These are phyloP conservation scores for Dryobotodes eremita DNA, from an alignment of 2,888 invertebrate genomes.

Conservation along the genomic window DNA sequence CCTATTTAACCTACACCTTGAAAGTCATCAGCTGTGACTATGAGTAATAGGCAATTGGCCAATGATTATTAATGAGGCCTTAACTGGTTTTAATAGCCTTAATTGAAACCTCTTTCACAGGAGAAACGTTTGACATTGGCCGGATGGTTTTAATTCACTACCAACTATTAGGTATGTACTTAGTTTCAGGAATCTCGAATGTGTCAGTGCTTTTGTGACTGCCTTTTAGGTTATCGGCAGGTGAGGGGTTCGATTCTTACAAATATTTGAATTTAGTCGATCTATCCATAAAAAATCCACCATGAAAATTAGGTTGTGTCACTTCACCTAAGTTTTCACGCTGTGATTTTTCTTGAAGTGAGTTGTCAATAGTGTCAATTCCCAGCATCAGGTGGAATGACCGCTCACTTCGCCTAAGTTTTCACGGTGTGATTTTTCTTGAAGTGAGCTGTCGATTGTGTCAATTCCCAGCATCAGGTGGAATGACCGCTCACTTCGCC, in stretches of 20 bases:
- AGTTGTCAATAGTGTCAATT: too few relatives aligned
- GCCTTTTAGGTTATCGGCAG: background rate
- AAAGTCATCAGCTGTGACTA: constrained; percentile 37
- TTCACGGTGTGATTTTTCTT: too few relatives aligned
- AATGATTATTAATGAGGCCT: constrained; percentile 58
- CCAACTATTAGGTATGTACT: too few relatives aligned
- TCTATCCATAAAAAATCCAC: too few relatives aligned
- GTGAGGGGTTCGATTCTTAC: background rate
- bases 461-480: too few relatives aligned
- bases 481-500: too few relatives aligned
- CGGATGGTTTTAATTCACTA: constrained; percentile 19
- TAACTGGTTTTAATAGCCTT: constrained; percentile 64
- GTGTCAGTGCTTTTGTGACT: background rate
- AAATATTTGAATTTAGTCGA: background rate
- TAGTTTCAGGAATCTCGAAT: background rate
- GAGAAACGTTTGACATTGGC: constrained; percentile 61
- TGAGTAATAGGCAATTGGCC: constrained; percentile 36
- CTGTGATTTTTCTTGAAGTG: too few relatives aligned
- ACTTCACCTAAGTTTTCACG: too few relatives aligned
- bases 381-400: too few relatives aligned
- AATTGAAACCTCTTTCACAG: constrained; percentile 62
- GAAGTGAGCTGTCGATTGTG: too few relatives aligned
- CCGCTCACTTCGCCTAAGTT: too few relatives aligned
- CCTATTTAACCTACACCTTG: constrained; percentile 46
- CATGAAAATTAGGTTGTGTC: too few relatives aligned